Evolutionary conservation across 2,888 invertebrate species (phyloP), one percentile per base, ranked within the genome.

Genomic region (Anthoptus insignis): DNA sequence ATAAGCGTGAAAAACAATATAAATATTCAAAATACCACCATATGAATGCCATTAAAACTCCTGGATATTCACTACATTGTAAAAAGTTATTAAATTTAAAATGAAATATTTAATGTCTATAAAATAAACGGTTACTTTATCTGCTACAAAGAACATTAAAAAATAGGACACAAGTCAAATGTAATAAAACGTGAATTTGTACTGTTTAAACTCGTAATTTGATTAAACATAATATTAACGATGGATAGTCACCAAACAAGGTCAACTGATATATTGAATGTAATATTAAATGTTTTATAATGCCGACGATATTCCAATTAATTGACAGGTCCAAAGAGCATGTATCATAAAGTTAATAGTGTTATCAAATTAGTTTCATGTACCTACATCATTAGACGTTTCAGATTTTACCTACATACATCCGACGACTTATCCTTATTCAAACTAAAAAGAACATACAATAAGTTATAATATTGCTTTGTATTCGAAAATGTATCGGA

Each of bases 281-380:
- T 39, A n/a, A 13, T 19, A 21, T 57, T 32, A 45, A 57, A 45
- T 16, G 45, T 21, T 29, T 57, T 45, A 45, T 57, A 45, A 56
- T 29, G 27, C 16, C 16, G 13, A 14, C 9, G 42, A 56, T 42
- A 45, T 13, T 21, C 9, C 7, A 9, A 21, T 34, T 47, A 47
- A 58, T 47, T 58, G 29, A 3, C 22, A 24, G 21, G 45, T 58
- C 47, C 47, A 32, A 42, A 56, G 56, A 42, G 16, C 39, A 42
- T 14, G 19, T 45, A 29, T 29, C 19, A 45, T 45, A 45, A 45
- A 42, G 19, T 19, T 29, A 42, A 29, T 29, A 29, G 24, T 56
- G 57, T 45, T 57, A 45, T 45, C 45, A 45, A 45, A 45, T 22
- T 45, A 21, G 21, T 39, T 8, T n/a, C n/a, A n/a, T n/a, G 8